Conservation (phyloP, 2,797 vertebrate genomes). For the Menidia menidia region DNA sequence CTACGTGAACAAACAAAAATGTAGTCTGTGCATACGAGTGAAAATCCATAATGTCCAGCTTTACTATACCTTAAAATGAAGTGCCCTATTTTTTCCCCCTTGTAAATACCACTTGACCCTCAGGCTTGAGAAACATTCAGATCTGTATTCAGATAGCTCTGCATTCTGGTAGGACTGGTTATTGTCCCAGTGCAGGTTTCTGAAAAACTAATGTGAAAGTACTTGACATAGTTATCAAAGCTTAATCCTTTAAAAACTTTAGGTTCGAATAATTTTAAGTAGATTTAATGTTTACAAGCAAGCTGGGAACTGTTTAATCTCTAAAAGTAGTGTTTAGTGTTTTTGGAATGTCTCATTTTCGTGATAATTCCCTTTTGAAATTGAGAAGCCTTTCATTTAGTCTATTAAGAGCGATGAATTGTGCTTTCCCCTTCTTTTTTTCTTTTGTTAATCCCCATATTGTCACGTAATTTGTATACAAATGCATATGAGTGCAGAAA, state of each 20-base stretch:
- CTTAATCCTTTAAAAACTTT: conserved; percentile 13
- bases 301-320: conserved; percentile 6
- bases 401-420: neutral
- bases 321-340: neutral
- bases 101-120: neutral
- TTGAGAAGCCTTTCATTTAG: neutral
- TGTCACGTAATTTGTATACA: conserved; percentile 7
- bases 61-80: neutral
- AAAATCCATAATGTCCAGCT: neutral
- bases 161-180: conserved; percentile 1
- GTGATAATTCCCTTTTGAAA: neutral
- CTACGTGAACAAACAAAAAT: conserved; percentile 1
- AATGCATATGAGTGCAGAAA: conserved; percentile 7
- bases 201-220: conserved; percentile 33
- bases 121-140: conserved; percentile 7
- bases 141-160: conserved; percentile 2
- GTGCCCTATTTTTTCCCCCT: neutral
- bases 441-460: neutral
- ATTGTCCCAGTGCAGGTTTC: neutral
- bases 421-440: neutral
- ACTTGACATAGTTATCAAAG: conserved; percentile 29
- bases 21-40: neutral
- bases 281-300: conserved; percentile 21
- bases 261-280: conserved; percentile 1
- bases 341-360: neutral